Evolutionary conservation across 1,140 invertebrate species (phyloP), one percentile per base, ranked within the genome.

Genomic region (Drosophila insularis): DNA sequence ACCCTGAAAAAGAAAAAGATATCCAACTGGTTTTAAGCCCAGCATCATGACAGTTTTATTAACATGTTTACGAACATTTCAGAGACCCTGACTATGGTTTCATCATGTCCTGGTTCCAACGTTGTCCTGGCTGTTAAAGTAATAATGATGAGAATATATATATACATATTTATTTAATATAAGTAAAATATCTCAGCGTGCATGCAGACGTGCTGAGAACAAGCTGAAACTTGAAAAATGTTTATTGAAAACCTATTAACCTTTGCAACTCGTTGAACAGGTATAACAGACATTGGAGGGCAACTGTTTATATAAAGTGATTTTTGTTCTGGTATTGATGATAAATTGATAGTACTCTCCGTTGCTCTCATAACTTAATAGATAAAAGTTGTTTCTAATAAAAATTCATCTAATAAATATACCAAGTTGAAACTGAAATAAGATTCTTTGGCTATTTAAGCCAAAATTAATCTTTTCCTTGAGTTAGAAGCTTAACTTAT

Each of bases 31-130:
- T 60, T 68, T 61, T 64, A 21, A 78, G 68, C 69, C 69, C 68
- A 60, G 66, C 68, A 64, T 81, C 81, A 70, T 76, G 89, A 74
- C 87, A 84, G 72, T 90, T 90, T 90, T 84, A 90, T 90, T 90
- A 90, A 84, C 79, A 80, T 71, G 80, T 78, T 76, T 80, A 71
- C 54, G 65, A 65, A 68, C 60, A 43, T 39, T 39, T 62, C 27
- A 3, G 14, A 37, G 68, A 62, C 68, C 68, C 62, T 68, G 70
- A 68, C 50, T 68, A 19, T n/a, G 58, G 55, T 58, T 46, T 59
- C 17, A 27, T 14, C 43, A 10, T 50, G 43, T 50, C 17, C 39
- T 69, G 39, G 65, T 68, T 50, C 58, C 14, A 37, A 4, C 35
- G 10, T 17, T 2, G 35, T 17, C 13, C 46, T 10, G 21, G 21